These are phyloP conservation scores for Argyrosomus regius DNA, from an alignment of 2,797 vertebrate species.

Conservation along the genomic window DNA sequence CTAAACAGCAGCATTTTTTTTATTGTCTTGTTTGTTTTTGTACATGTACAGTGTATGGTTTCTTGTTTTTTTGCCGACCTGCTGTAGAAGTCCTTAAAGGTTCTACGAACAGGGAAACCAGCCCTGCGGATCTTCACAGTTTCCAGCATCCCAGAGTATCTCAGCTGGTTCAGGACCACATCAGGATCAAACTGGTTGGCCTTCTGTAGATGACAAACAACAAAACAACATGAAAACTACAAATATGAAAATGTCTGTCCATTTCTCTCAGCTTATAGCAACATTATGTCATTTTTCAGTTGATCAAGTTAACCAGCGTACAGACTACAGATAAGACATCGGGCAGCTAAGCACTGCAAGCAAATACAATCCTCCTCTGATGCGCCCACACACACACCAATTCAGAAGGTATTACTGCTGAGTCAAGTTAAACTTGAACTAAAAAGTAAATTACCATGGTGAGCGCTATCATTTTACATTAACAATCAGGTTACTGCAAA, in stretches of 20 bases:
- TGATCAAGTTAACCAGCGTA: neutral
- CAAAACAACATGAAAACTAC: constrained; percentile 7
- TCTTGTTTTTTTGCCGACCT: constrained; percentile 79
- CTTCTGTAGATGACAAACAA: constrained; percentile 71
- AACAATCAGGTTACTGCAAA: constrained; percentile 68
- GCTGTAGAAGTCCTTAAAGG: constrained; percentile 89
- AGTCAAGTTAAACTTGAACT: constrained; percentile 64
- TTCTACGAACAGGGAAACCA: constrained; percentile 91
- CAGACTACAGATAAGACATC: neutral
- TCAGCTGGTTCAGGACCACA: constrained; percentile 92
- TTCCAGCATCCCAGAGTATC: constrained; percentile 94
- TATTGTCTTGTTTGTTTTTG: neutral
- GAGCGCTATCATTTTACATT: constrained; percentile 73
- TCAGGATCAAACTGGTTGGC: constrained; percentile 89
- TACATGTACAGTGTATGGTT: no score
- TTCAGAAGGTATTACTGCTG: constrained; percentile 47
- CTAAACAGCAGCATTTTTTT: constrained; percentile 10
- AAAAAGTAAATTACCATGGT: constrained; percentile 56
- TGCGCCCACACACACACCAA: constrained; percentile 42
- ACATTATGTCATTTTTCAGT: neutral
- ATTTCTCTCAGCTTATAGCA: neutral
- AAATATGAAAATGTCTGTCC: neutral
- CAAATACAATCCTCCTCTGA: constrained; percentile 24
- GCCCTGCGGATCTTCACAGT: constrained; percentile 94
- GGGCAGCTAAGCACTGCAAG: constrained; percentile 32